Base-by-base conservation (phyloP, 2,888 invertebrate species). In the Cataglyphis altisquamis region DNA sequence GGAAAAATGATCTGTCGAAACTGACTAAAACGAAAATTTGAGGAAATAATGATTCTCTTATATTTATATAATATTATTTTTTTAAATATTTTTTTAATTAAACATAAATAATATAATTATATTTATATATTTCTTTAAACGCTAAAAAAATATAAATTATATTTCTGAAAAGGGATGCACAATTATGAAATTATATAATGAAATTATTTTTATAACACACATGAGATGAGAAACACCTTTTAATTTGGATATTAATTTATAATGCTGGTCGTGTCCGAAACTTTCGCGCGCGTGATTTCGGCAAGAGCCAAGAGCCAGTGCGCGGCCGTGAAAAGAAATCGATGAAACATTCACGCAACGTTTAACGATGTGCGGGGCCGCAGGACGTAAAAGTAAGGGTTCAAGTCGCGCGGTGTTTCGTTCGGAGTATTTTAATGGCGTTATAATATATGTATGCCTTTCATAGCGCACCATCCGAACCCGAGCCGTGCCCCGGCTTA, bases 371-470 rank as follows among this genome's bases (percentile, higher is more conserved):
- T 86, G 89, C 86, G 83, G 84, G 91, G 84, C 87, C 87, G 81
- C 84, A 83, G 83, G 90, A 91, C 90, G 92, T 92, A 91, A 93
- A 92, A 92, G 91, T 92, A 91, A 89, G 90, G 92, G 91, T 89
- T 91, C 91, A 86, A 88, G 91, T 90, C 90, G 89, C 84, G 86
- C 89, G 88, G 86, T 91, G 90, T 92, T 93, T 90, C 90, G 88
- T 90, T 90, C 91, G 88, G 90, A 89, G 91, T 91, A 93, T 94
- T 94, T 93, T 94, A 94, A 94, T 94, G 92, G 93, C 91, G 93
- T 94, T 94, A 94, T 94, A 94, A 94, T 94, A 93, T 93, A 94
- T 93, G 94, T 94, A 94, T 94, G 92, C 92, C 94, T 93, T 93
- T 92, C 92, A 52, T 91, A 91, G 88, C 90, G 89, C 21, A n/a